phyloP scores from a whole-genome alignment of 2,888 invertebrate genomes.

The Meteorus cinctellus region DNA sequence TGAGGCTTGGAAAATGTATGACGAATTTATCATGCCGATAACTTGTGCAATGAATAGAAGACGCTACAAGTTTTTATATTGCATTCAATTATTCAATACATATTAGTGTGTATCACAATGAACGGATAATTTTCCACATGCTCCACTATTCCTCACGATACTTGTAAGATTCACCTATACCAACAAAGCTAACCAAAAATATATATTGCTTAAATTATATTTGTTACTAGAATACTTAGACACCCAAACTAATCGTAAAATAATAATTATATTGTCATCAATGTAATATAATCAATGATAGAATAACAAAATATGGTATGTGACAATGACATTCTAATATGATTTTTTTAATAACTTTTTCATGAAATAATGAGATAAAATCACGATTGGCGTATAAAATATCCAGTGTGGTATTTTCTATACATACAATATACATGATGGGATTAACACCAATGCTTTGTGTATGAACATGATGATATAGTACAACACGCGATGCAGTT shows the following conservation, averaged over 20 bases:
- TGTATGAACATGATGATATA: too few relatives aligned
- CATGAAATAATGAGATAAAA: too few relatives aligned
- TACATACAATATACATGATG: too few relatives aligned
- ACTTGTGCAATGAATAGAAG: too few relatives aligned
- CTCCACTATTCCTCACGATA: neutral
- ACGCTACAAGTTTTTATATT: neutral
- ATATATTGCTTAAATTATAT: neutral
- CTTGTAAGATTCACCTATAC: too few relatives aligned
- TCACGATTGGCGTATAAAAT: too few relatives aligned
- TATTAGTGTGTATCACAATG: neutral
- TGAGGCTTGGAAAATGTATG: too few relatives aligned
- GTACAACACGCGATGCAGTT: too few relatives aligned
- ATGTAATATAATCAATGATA: neutral
- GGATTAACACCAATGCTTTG: too few relatives aligned
- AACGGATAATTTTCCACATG: neutral
- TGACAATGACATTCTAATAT: neutral
- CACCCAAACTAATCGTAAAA: neutral
- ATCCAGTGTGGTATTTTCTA: too few relatives aligned
- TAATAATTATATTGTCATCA: neutral
- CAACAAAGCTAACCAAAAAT: neutral
- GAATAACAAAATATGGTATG: neutral
- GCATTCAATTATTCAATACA: neutral
- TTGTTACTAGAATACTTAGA: neutral
- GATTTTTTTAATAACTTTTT: neutral
- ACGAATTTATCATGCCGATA: too few relatives aligned